Percentiles rank a stretch among this genome's conserved stretches.
These are phyloP conservation scores for Aurelia sp. DNA, from an alignment of 30 jellyfish, hydroid and myxozoan species.

Conservation along the genomic window DNA sequence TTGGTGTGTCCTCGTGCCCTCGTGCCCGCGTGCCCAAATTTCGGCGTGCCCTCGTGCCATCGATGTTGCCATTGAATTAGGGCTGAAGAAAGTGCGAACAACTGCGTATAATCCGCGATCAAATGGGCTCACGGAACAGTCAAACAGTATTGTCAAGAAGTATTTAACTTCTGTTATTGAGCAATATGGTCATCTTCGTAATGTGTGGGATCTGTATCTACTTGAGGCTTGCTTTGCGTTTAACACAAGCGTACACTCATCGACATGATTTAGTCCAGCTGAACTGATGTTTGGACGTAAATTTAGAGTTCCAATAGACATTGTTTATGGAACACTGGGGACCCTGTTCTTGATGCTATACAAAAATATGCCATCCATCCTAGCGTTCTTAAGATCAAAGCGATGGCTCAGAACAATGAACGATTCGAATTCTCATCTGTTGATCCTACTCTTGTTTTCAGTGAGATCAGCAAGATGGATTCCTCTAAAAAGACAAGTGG, in stretches of 20 bases:
- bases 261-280: conserved; percentile 41
- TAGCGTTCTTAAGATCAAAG: no score
- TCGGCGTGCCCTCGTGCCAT: no score
- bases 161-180: background rate
- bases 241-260: conserved; percentile 32
- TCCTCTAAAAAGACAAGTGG: no score
- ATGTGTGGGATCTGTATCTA: conserved; percentile 37
- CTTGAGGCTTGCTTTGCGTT: conserved; percentile 39
- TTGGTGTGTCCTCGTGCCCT: no score
- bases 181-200: background rate
- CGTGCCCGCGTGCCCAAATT: no score
- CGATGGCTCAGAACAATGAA: no score
- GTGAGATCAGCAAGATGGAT: no score
- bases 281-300: conserved; percentile 49
- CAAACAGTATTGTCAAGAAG: conserved; percentile 7
- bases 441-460: no score
- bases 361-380: no score
- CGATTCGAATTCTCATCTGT: no score
- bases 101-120: conserved; percentile 37
- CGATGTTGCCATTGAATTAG: no score
- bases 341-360: no score
- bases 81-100: background rate
- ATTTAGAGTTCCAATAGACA: conserved; percentile 30
- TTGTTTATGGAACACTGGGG: conserved; percentile 36
- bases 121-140: conserved; percentile 30